Conservation (phyloP, 2,797 vertebrate species). For the Hydrocynus forskahlii region DNA sequence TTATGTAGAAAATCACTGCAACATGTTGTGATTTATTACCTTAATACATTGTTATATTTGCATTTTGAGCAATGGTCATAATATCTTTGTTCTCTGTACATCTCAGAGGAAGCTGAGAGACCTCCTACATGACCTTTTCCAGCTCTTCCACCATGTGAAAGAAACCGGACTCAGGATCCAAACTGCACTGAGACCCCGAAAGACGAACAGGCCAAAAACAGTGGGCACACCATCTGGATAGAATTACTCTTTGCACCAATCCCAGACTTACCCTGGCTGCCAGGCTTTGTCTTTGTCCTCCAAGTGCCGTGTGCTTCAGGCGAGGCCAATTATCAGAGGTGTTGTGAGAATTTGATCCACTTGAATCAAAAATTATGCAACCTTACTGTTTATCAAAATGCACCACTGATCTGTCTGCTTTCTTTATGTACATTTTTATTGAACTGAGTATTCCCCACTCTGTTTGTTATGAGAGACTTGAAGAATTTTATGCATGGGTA, state of each 20-base stretch:
- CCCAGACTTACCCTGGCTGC: constrained; percentile 10
- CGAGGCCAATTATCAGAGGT: constrained; percentile 27
- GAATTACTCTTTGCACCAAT: constrained; percentile 4
- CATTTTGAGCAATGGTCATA: constrained; percentile 19
- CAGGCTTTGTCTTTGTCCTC: background rate
- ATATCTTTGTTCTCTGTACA: constrained; percentile 12
- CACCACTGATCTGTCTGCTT: constrained; percentile 25
- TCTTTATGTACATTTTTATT: constrained; percentile 26
- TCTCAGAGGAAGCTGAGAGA: constrained; percentile 76
- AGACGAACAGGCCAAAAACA: constrained; percentile 37
- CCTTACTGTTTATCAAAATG: constrained; percentile 31
- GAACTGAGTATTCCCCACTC: background rate
- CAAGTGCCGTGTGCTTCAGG: constrained; percentile 16
- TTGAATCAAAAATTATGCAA: constrained; percentile 24
- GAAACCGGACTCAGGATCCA: constrained; percentile 58
- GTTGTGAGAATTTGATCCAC: constrained; percentile 25
- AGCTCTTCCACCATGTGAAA: constrained; percentile 49
- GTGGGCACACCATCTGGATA: constrained; percentile 40
- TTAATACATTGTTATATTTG: no score
- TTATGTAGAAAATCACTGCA: no score
- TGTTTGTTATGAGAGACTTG: constrained; percentile 28
- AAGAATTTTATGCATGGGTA: constrained; percentile 71
- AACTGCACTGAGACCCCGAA: constrained; percentile 52
- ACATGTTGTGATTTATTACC: no score
- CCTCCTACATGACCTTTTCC: constrained; percentile 75